A percentile compares a stretch with the other conserved stretches of the same genome.
Evolutionary conservation across 2,888 invertebrate species (phyloP).

Genomic region (Malthinus flaveolus): DNA sequence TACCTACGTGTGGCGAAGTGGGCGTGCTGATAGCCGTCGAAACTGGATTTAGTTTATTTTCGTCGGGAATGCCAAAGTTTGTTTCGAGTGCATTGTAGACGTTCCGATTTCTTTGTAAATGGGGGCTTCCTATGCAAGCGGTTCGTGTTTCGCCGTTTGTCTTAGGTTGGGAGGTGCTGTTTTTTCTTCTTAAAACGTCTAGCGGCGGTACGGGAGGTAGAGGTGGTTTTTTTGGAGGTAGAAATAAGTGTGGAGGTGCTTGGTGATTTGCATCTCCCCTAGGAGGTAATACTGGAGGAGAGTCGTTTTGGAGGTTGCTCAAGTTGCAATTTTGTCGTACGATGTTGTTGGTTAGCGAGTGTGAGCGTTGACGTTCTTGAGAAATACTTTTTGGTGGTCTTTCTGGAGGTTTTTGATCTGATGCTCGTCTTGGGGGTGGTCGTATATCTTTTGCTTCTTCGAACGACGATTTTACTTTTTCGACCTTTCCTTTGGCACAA

Average conservation of each 20-base stretch:
- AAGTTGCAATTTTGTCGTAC: conserved; percentile 14
- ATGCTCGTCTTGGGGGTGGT: conserved; percentile 65
- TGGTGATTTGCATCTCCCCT: conserved; percentile 55
- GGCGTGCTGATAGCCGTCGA: conserved; percentile 53
- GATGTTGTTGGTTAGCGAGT: conserved; percentile 54
- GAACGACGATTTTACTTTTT: conserved; percentile 55
- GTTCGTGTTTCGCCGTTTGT: conserved; percentile 58
- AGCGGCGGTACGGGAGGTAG: conserved; percentile 70
- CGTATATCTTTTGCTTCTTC: conserved; percentile 53
- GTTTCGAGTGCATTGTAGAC: conserved; percentile 63
- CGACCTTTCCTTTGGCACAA: conserved; percentile 64
- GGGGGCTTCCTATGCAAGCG: conserved; percentile 67
- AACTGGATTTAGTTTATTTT: conserved; percentile 31
- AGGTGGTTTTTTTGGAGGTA: conserved; percentile 74
- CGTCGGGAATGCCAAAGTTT: conserved; percentile 41
- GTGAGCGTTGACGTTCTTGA: conserved; percentile 61
- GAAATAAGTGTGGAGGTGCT: conserved; percentile 58
- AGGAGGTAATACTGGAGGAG: conserved; percentile 60
- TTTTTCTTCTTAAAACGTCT: conserved; percentile 63
- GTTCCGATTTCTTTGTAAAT: conserved; percentile 63
- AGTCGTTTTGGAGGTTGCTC: conserved; percentile 48
- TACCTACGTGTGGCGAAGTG: conserved; percentile 51
- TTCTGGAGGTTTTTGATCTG: conserved; percentile 66
- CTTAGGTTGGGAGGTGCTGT: conserved; percentile 45
- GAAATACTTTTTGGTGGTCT: conserved; percentile 67